A percentile compares a stretch with the other conserved stretches of the same genome.
phyloP scores from a whole-genome alignment of 2,113 vertebrate species.

The Sminthopsis crassicaudata region DNA sequence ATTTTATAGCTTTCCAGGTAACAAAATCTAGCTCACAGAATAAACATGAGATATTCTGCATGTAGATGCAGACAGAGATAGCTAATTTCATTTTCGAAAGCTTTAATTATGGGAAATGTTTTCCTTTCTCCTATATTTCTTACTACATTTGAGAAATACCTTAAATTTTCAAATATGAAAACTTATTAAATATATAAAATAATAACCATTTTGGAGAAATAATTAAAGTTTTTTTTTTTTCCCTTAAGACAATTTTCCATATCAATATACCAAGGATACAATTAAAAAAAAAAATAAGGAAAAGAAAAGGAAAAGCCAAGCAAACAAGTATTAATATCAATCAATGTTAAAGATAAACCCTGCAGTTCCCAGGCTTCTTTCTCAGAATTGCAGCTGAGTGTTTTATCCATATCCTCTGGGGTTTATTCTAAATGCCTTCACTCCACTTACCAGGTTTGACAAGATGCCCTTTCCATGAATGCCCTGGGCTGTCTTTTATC shows the following conservation, averaged over 20 bases:
- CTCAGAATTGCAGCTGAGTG: background rate
- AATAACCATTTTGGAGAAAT: background rate
- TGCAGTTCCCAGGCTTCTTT: background rate
- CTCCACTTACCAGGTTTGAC: slow-evolving; percentile 34
- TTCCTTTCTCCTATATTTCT: background rate
- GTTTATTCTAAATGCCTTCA: slow-evolving; percentile 51
- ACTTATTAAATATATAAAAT: background rate
- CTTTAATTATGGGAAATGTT: background rate
- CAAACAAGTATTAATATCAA: background rate
- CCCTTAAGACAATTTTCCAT: background rate
- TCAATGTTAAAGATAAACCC: background rate
- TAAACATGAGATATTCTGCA: no score
- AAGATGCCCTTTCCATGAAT: slow-evolving; percentile 41
- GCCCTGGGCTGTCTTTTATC: slow-evolving; percentile 50
- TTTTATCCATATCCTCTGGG: slow-evolving; percentile 61
- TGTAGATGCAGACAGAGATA: no score
- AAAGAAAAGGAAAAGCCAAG: background rate
- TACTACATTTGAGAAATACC: background rate
- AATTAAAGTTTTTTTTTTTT: background rate
- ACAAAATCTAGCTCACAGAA: no score
- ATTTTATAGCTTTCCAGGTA: no score
- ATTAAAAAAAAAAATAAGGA: slow-evolving; percentile 4
- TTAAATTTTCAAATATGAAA: background rate
- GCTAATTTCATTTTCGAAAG: background rate
- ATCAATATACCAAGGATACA: background rate